Percentiles rank a stretch among this genome's conserved stretches.
Evolutionary conservation across 2,113 vertebrate genomes (phyloP).

Genomic region (Lagopus leucura): DNA sequence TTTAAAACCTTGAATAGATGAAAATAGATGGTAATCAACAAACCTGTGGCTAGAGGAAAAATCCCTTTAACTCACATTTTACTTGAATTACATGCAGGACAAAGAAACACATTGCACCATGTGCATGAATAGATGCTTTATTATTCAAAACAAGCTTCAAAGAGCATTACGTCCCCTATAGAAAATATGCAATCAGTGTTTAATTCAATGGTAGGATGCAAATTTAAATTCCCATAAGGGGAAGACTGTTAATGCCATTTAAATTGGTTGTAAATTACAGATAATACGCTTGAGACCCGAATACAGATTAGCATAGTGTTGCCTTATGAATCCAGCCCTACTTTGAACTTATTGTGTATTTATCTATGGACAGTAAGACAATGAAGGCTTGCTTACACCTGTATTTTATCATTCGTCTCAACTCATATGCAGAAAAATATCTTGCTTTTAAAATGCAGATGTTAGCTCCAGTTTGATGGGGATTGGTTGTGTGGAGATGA

Average conservation of each 20-base stretch:
- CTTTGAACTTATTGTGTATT: slow-evolving; percentile 74
- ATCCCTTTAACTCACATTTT: slow-evolving; percentile 82
- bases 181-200: slow-evolving; percentile 84
- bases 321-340: slow-evolving; percentile 75
- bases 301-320: slow-evolving; percentile 81
- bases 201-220: slow-evolving; percentile 85
- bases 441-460: slow-evolving; percentile 62
- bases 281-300: slow-evolving; percentile 83
- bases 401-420: slow-evolving; percentile 61
- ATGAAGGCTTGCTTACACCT: slow-evolving; percentile 69
- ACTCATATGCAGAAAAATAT: neutral
- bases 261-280: slow-evolving; percentile 88
- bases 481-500: neutral
- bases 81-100: slow-evolving; percentile 76
- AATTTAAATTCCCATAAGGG: slow-evolving; percentile 86
- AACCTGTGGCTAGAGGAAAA: slow-evolving; percentile 76
- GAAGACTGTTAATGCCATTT: slow-evolving; percentile 84
- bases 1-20: slow-evolving; percentile 76
- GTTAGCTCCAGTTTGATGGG: neutral
- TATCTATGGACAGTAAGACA: slow-evolving; percentile 75
- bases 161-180: slow-evolving; percentile 80
- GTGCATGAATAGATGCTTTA: slow-evolving; percentile 79
- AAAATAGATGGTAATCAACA: slow-evolving; percentile 80
- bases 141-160: slow-evolving; percentile 84
- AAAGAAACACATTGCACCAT: slow-evolving; percentile 78